Evolutionary conservation across 2,888 invertebrate genomes (phyloP).

Genomic region (Stegophylla sp.): DNA sequence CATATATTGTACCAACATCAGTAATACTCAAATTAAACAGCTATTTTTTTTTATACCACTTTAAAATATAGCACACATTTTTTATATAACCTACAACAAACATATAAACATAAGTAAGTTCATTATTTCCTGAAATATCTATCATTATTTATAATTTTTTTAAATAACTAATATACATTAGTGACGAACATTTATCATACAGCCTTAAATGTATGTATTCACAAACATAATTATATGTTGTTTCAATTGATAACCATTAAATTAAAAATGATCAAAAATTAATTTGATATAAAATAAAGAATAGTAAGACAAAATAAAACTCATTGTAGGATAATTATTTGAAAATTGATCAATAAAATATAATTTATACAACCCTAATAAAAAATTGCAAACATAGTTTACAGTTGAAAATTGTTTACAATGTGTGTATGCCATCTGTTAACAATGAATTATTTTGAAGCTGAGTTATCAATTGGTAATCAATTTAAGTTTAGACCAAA

Average conservation of each 20-base stretch:
- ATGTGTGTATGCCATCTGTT: too few species aligned
- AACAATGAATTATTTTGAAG: too few species aligned
- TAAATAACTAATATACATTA: not conserved
- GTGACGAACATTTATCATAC: not conserved
- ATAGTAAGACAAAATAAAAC: conserved; percentile 10
- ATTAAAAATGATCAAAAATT: not conserved
- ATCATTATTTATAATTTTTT: not conserved
- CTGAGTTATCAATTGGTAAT: too few species aligned
- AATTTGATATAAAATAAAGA: conserved; percentile 15
- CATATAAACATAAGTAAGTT: not conserved
- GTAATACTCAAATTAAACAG: not conserved
- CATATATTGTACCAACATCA: not conserved
- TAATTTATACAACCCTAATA: not conserved
- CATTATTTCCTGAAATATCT: not conserved
- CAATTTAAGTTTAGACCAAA: too few species aligned
- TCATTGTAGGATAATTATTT: conserved; percentile 1
- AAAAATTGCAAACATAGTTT: too few species aligned
- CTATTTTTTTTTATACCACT: not conserved
- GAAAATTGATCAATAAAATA: not conserved
- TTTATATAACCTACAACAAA: not conserved
- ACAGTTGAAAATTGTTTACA: too few species aligned
- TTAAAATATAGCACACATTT: not conserved
- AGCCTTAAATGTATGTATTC: not conserved
- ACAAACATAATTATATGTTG: not conserved
- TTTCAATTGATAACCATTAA: not conserved